phyloP scores from a whole-genome alignment of 2,888 invertebrate species.

The Campopleginae sp. region DNA sequence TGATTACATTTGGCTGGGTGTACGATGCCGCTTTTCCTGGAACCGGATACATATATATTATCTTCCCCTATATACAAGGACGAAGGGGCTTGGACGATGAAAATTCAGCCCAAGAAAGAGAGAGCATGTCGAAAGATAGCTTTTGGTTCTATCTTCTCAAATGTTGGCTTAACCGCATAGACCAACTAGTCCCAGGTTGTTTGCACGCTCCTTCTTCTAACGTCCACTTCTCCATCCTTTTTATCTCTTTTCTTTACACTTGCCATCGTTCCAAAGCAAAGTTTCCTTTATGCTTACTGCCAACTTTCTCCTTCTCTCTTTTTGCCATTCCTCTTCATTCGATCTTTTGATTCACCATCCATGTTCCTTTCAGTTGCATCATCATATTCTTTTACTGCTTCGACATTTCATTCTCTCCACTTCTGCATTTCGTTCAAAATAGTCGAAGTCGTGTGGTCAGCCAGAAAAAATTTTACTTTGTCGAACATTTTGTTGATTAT shows the following conservation, averaged over 20 bases:
- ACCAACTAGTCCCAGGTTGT: constrained; percentile 64
- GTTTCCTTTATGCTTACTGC: constrained; percentile 35
- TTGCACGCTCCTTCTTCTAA: constrained; percentile 56
- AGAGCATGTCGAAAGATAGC: constrained; percentile 45
- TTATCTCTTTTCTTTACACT: constrained; percentile 20
- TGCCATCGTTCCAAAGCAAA: constrained; percentile 27
- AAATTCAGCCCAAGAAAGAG: constrained; percentile 29
- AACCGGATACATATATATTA: constrained; percentile 61
- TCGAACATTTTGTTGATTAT: background rate
- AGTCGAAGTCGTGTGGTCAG: background rate
- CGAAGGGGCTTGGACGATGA: constrained; percentile 50
- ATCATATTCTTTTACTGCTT: background rate
- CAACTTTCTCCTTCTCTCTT: constrained; percentile 33
- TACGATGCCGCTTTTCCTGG: constrained; percentile 55
- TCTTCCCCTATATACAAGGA: constrained; percentile 5
- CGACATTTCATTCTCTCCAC: background rate
- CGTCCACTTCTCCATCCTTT: constrained; percentile 11
- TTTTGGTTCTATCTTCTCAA: constrained; percentile 35
- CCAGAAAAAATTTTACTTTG: background rate
- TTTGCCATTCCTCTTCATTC: constrained; percentile 8
- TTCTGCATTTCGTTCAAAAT: background rate
- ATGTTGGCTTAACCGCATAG: constrained; percentile 56
- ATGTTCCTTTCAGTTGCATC: background rate
- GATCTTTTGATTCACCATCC: constrained; percentile 13
- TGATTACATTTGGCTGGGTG: constrained; percentile 76